Evolutionary conservation across 2,797 vertebrate genomes (phyloP).

Genomic region (Cetoscarus ocellatus): DNA sequence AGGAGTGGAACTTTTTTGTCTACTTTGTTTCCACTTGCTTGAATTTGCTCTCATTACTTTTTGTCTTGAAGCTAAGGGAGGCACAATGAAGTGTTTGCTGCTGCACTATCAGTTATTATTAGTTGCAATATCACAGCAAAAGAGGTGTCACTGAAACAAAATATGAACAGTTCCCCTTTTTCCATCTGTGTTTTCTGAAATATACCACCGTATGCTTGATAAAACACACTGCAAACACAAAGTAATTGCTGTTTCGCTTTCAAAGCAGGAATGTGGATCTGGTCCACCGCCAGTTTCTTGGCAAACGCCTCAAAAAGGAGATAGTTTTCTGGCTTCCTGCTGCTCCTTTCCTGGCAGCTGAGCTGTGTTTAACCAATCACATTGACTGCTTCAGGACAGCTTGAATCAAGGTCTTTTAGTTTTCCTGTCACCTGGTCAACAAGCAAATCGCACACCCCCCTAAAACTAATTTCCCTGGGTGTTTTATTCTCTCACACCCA

Average conservation of each 20-base stretch:
- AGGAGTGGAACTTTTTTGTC: constrained; percentile 53
- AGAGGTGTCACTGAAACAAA: constrained; percentile 61
- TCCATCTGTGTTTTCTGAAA: constrained; percentile 74
- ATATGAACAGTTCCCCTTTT: constrained; percentile 53
- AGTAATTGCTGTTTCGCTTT: constrained; percentile 68
- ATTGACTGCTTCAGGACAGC: constrained; percentile 63
- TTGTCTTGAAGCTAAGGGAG: neutral
- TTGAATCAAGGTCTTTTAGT: constrained; percentile 62
- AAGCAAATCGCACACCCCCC: constrained; percentile 42
- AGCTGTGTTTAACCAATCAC: constrained; percentile 63
- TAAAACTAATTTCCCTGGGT: constrained; percentile 30
- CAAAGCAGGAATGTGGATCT: constrained; percentile 46
- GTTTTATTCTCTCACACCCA: constrained; percentile 10
- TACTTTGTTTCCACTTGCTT: constrained; percentile 32
- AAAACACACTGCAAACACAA: constrained; percentile 47
- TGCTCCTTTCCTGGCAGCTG: constrained; percentile 58
- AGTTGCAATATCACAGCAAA: constrained; percentile 43
- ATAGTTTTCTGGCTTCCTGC: constrained; percentile 65
- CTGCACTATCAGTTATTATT: constrained; percentile 50
- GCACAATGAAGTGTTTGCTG: constrained; percentile 35
- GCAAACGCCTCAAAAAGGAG: constrained; percentile 58
- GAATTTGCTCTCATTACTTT: constrained; percentile 21
- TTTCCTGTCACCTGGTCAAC: constrained; percentile 61
- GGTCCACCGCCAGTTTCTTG: constrained; percentile 63
- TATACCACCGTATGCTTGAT: constrained; percentile 36